Evolutionary conservation across 2,888 invertebrate genomes (phyloP).

Genomic region (Drosophila niveifrons): DNA sequence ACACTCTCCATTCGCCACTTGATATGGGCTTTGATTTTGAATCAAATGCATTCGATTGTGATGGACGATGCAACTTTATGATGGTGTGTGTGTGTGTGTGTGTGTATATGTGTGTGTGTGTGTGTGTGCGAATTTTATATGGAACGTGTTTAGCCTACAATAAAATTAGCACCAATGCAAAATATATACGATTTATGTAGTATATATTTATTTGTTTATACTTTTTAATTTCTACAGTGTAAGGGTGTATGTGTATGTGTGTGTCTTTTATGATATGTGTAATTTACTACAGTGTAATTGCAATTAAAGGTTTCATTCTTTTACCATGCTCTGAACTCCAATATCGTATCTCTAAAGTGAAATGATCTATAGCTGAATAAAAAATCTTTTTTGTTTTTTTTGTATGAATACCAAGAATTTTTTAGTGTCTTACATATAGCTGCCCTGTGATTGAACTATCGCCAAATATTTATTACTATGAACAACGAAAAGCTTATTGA

Average conservation of each 20-base stretch:
- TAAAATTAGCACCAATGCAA: constrained; percentile 77
- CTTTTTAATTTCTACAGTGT: constrained; percentile 17
- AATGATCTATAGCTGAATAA: background rate
- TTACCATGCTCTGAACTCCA: background rate
- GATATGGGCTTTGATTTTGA: constrained; percentile 56
- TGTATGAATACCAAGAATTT: background rate
- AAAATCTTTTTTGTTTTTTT: background rate
- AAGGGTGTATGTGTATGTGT: constrained; percentile 17
- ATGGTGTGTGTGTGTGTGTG: constrained; percentile 9
- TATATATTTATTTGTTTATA: constrained; percentile 10
- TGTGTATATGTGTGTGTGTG: constrained; percentile 21
- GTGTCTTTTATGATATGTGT: constrained; percentile 66
- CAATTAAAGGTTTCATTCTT: constrained; percentile 11
- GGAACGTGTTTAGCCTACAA: constrained; percentile 53
- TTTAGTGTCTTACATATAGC: background rate
- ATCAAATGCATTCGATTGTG: constrained; percentile 46
- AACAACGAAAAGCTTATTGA: background rate
- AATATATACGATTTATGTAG: constrained; percentile 44
- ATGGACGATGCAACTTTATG: background rate
- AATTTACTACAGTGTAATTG: constrained; percentile 57
- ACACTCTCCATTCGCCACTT: constrained; percentile 38
- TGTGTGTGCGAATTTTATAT: constrained; percentile 11
- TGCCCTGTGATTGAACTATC: background rate
- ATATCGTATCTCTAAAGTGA: background rate
- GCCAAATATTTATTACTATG: background rate